These are phyloP conservation scores for Drosophila novamexicana DNA, from an alignment of 1,140 invertebrate species.

Conservation along the genomic window DNA sequence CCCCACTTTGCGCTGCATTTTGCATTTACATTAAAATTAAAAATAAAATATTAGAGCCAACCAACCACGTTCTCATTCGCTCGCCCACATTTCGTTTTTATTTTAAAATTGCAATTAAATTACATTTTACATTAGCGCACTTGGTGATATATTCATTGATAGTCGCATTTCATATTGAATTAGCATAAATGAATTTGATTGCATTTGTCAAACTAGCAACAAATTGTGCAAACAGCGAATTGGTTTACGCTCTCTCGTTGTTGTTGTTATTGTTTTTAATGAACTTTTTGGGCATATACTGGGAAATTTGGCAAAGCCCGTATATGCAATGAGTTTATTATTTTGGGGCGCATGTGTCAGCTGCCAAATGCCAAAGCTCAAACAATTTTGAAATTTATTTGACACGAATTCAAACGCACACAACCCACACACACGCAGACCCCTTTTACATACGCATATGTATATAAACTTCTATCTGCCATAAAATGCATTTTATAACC, in stretches of 20 bases:
- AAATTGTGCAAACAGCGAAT: slow-evolving; percentile 21
- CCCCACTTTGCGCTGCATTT: neutral
- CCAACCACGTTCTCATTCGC: no score
- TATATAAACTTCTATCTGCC: slow-evolving; percentile 11
- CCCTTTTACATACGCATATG: neutral
- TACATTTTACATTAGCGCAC: slow-evolving; percentile 25
- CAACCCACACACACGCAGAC: neutral
- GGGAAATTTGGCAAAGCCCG: neutral
- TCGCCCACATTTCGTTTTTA: slow-evolving; percentile 1
- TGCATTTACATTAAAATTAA: neutral
- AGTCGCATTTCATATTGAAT: slow-evolving; percentile 39
- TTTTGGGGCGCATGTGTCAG: slow-evolving; percentile 24
- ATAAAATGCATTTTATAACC: slow-evolving; percentile 34
- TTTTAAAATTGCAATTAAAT: slow-evolving; percentile 42
- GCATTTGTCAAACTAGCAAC: slow-evolving; percentile 25
- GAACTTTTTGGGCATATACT: slow-evolving; percentile 12
- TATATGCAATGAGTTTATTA: slow-evolving; percentile 10
- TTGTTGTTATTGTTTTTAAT: slow-evolving; percentile 29
- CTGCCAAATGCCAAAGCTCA: slow-evolving; percentile 37
- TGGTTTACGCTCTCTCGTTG: neutral
- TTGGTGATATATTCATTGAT: slow-evolving; percentile 21
- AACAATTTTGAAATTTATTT: slow-evolving; percentile 39
- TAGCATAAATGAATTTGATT: slow-evolving; percentile 43
- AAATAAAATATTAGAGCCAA: neutral
- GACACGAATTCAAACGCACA: neutral